Evolutionary conservation across 2,888 invertebrate species (phyloP).

Genomic region (Chydorus sphaericus): DNA sequence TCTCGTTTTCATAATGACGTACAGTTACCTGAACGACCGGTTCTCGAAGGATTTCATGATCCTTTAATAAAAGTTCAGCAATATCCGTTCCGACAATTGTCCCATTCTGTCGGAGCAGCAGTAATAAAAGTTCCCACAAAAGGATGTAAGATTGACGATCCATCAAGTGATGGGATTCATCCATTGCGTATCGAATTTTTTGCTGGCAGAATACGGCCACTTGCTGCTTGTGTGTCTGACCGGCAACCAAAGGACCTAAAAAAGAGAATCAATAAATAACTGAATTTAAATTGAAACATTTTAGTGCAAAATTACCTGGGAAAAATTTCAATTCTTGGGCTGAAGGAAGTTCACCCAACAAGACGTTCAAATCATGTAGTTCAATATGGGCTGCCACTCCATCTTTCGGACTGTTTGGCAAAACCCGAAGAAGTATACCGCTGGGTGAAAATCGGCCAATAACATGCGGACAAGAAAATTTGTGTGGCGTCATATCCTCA

Average conservation of each 20-base stretch:
- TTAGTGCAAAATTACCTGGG: constrained; percentile 36
- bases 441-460: constrained; percentile 24
- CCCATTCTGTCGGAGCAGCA: constrained; percentile 87
- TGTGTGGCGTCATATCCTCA: constrained; percentile 64
- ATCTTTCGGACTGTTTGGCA: constrained; percentile 62
- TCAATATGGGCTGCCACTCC: constrained; percentile 63
- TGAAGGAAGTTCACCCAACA: constrained; percentile 41
- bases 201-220: constrained; percentile 75
- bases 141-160: constrained; percentile 62
- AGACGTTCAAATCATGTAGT: constrained; percentile 45
- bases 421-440: constrained; percentile 58
- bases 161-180: constrained; percentile 34
- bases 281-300: not conserved
- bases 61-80: constrained; percentile 73
- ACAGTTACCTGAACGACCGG: not conserved
- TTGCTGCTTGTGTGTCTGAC: constrained; percentile 86
- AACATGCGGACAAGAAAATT: constrained; percentile 67
- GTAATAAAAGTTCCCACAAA: constrained; percentile 67
- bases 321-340: constrained; percentile 49
- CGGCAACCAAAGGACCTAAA: constrained; percentile 55
- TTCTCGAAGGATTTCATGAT: constrained; percentile 32
- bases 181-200: constrained; percentile 44
- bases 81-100: constrained; percentile 86
- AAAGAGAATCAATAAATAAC: not conserved
- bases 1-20: not conserved